Evolutionary conservation across 2,113 vertebrate species (phyloP), one percentile per base, ranked within the genome.

Genomic region (Callorhinus ursinus): DNA sequence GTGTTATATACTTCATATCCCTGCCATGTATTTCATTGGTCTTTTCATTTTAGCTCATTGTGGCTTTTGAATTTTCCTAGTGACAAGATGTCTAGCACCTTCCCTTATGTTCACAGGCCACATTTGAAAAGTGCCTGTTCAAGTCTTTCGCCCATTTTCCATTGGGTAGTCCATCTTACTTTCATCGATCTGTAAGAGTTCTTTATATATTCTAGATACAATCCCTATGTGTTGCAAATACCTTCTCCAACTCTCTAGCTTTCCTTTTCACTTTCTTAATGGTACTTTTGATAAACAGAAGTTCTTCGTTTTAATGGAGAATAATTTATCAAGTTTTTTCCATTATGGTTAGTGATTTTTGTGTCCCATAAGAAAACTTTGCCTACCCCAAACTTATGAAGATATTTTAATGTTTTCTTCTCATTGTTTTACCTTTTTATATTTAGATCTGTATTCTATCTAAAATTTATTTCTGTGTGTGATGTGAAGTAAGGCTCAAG

Each of bases 231-330:
- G 21, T 63, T 49, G 26, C 26, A 53, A 71, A 72, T 53, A 57
- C 26, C 15, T 39, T 76, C 51, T 57, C 81, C 67, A 57, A 36
- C 51, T 77, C n/a, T 89, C 53, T 39, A 71, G 67, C n/a, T 88
- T n/a, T 26, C 11, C 24, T 93, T 83, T 88, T 39, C 57, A 71
- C 63, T 87, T 77, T 79, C 61, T 53, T 84, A 59, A 53, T 82
- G 72, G 31, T 83, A 93, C 65, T 80, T 86, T 71, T 82, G 8
- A 67, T 59, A 84, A 92, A 61, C 24, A 42, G 76, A 96, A 71
- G 7, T 82, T 79, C 51, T 93, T 90, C 22, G 65, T 87, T 76
- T 86, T 93, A 86, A 53, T 74, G 74, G 14, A 81, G 63, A 90
- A 94, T 72, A 87, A 81, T 49, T 86, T 36, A 72, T 87, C 18